phyloP scores from a whole-genome alignment of 2,888 invertebrate genomes.

The Sesia apiformis region DNA sequence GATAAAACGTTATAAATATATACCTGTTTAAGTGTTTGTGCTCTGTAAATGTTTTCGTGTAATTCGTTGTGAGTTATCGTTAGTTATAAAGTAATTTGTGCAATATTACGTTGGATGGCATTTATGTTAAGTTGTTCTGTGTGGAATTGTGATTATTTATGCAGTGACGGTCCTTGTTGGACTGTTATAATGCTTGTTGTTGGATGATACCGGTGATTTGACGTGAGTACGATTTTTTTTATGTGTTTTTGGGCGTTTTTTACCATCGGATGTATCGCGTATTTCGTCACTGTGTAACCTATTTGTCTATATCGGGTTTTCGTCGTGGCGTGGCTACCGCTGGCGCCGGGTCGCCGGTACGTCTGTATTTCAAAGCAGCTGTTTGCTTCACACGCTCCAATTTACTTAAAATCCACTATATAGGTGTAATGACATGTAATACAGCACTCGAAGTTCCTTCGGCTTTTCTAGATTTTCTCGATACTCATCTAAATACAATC shows the following conservation, averaged over 20 bases:
- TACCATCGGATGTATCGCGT: slow-evolving; percentile 17
- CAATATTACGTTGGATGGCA: slow-evolving; percentile 58
- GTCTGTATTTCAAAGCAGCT: slow-evolving; percentile 22
- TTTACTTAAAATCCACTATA: background rate
- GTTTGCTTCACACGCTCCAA: slow-evolving; percentile 20
- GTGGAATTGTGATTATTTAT: slow-evolving; percentile 71
- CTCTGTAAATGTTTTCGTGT: slow-evolving; percentile 46
- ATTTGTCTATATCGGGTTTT: slow-evolving; percentile 48
- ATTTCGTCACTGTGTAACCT: slow-evolving; percentile 49
- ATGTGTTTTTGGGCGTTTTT: slow-evolving; percentile 15
- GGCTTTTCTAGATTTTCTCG: no score
- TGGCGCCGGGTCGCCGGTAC: slow-evolving; percentile 34
- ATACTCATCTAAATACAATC: no score
- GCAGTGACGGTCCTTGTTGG: slow-evolving; percentile 61
- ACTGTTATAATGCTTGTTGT: slow-evolving; percentile 60
- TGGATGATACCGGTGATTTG: slow-evolving; percentile 65
- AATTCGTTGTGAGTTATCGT: slow-evolving; percentile 61
- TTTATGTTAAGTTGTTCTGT: slow-evolving; percentile 54
- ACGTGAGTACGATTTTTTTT: slow-evolving; percentile 46
- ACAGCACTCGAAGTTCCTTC: no score
- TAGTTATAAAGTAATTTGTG: slow-evolving; percentile 56
- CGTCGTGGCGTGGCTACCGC: slow-evolving; percentile 36
- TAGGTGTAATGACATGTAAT: no score
- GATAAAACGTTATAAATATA: slow-evolving; percentile 52
- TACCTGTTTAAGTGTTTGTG: slow-evolving; percentile 52